Base-by-base conservation (phyloP, 2,797 vertebrate species). In the Tapirus indicus region DNA sequence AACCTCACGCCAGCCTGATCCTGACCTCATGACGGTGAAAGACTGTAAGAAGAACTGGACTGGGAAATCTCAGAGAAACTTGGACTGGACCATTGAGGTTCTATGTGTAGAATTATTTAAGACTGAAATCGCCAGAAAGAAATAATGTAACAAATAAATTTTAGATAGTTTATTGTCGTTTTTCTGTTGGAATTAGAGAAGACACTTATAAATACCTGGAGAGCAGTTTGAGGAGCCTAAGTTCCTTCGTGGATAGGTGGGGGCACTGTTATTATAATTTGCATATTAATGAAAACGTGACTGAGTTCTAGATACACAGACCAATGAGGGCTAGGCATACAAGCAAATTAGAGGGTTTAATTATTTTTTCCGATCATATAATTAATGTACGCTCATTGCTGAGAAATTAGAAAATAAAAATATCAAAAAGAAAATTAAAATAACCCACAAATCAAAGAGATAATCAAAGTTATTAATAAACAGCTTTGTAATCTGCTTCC, bases 381-480 rank as follows among this genome's bases (percentile, higher is more conserved):
- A 96, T 6, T 64, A 20, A 82, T 52, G 17, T 27, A 94, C 78
- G 35, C n/a, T 96, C 47, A 86, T 29, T 75, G 27, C 41, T 68
- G 25, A 94, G 38, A 96, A 93, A 75, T 79, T 78, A 95, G 79
- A 87, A 95, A 88, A 94, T 77, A 77, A 95, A 93, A 49, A 16
- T 58, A 95, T 32, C 54, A 75, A 95, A 25, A 66, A 91, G 32
- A 94, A 96, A 87, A 64, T 62, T 62, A 66, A 89, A 97, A 94
- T 49, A 80, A 62, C 12, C 13, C 38, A 86, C 27, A 84, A 49
- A 23, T 96, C 52, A 47, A 92, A 92, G 35, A 64, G 35, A 79
- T 74, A 92, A 88, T 32, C 25, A 77, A 20, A 25, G 44, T 29
- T 69, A 95, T 29, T 85, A 25, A 6, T 72, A 88, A 8, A 60